phyloP scores from a whole-genome alignment of 2,888 invertebrate species.

The Chirona hameri region DNA sequence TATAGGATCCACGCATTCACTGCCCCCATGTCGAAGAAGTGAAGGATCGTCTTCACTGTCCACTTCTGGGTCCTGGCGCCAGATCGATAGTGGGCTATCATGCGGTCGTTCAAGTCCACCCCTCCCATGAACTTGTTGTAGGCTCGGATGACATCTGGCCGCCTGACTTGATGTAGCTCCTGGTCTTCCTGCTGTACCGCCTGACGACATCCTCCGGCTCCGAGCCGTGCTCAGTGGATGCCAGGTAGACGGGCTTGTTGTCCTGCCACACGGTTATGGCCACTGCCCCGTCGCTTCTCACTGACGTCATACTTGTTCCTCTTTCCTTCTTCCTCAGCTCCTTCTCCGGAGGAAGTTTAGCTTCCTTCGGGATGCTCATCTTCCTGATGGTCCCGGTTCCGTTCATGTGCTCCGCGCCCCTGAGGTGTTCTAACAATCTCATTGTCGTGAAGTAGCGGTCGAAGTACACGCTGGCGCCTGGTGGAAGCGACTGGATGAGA shows the following conservation, averaged over 20 bases:
- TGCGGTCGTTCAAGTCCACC: not conserved
- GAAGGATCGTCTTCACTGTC: not conserved
- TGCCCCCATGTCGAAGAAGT: not conserved
- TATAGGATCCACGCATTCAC: not conserved
- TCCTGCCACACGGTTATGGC: not conserved
- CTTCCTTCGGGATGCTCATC: not conserved
- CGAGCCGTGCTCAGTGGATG: not conserved
- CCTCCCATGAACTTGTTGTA: not conserved
- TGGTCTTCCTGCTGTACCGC: not conserved
- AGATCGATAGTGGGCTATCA: not conserved
- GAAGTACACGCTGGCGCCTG: not conserved
- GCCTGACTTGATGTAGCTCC: not conserved
- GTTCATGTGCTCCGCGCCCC: not conserved
- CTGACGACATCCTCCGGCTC: not conserved
- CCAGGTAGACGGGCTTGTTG: not conserved
- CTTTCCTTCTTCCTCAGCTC: not conserved
- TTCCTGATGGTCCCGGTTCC: not conserved
- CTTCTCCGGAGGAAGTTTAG: not conserved
- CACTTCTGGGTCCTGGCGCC: not conserved
- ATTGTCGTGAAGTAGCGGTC: not conserved
- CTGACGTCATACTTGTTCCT: not conserved
- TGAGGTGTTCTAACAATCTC: not conserved
- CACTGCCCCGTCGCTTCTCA: not conserved
- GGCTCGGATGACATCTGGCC: not conserved
- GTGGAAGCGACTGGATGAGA: not conserved